Conservation (phyloP, 2,113 vertebrate species). For the Pteropus alecto region DNA sequence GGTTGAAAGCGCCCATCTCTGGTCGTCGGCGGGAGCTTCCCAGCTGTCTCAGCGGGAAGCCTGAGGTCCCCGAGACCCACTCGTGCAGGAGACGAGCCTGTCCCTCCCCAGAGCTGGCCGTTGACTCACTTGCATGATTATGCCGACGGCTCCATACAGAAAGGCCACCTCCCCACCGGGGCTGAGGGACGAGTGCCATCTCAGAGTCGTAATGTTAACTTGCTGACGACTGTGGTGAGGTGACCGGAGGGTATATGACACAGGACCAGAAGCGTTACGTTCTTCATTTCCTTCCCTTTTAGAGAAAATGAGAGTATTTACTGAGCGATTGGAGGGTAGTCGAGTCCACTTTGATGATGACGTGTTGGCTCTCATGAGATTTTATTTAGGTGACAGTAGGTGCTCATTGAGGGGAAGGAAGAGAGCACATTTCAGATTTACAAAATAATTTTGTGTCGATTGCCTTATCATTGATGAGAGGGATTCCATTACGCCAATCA, state of each 20-base stretch:
- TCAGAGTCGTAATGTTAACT: not conserved
- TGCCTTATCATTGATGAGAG: conserved; percentile 1
- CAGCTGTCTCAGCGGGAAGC: not conserved
- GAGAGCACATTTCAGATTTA: not conserved
- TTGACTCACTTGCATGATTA: not conserved
- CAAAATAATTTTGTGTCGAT: not conserved
- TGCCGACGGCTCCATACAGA: not conserved
- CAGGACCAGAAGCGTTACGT: not conserved
- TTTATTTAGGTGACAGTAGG: not conserved
- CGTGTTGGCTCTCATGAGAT: not conserved
- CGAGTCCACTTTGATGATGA: not conserved
- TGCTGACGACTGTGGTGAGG: not conserved
- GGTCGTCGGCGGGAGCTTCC: not conserved
- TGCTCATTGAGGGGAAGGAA: not conserved
- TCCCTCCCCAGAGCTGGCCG: not conserved
- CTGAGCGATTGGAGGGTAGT: not conserved
- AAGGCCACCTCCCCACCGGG: not conserved
- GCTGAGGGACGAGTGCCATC: not conserved
- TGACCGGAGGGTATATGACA: not conserved
- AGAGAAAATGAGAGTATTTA: not conserved
- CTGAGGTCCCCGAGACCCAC: not conserved
- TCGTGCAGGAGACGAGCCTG: not conserved
- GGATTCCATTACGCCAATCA: not conserved
- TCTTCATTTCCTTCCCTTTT: not conserved
- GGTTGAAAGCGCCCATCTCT: not conserved